Base-by-base conservation (phyloP, 2,888 invertebrate species). In the Tuta absoluta region DNA sequence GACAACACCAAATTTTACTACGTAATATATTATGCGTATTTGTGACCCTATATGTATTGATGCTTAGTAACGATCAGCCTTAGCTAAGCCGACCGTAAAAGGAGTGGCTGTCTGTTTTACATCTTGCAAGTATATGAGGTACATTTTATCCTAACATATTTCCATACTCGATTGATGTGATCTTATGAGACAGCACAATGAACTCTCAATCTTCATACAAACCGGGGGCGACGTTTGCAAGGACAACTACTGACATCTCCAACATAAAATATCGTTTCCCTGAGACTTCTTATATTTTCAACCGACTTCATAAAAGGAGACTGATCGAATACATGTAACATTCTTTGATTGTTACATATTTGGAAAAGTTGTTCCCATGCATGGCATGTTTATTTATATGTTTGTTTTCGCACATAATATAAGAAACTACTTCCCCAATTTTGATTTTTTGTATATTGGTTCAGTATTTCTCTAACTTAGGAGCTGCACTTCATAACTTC, bases 111-210 rank as follows among this genome's bases (percentile, higher is more conserved):
- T 12, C 17, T 38, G 38, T 58, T 19, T 19, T 8, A 24, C 58
- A 58, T 58, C 37, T 38, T 28, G 51, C 23, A 19, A 5, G 51
- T 19, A 23, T 23, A 19, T 51, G 2, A 19, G 11, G 51, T 19
- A 23, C 17, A 3, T 51, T 11, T 19, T 56, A n/a, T 56, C 12
- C 45, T 17, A 17, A 45, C 45, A 45, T 56, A 56, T 56, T 56
- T 28, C 28, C 28, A 24, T 37, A 38, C 38, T 4, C 0, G 19
- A 38, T 21, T 24, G 58, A 21, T 38, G 38, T 38, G 58, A 58
- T 58, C 37, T 58, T 38, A 58, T 58, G 38, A 19, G 58, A 21
- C 58, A 58, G 58, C 38, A 58, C 58, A 58, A 58, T 58, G 58
- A 58, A 58, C 58, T 21, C 58, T 58, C 58, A 8, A 38, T 58